Evolutionary conservation across 2,113 vertebrate species (phyloP).

Genomic region (Hippocampus guttulatus): DNA sequence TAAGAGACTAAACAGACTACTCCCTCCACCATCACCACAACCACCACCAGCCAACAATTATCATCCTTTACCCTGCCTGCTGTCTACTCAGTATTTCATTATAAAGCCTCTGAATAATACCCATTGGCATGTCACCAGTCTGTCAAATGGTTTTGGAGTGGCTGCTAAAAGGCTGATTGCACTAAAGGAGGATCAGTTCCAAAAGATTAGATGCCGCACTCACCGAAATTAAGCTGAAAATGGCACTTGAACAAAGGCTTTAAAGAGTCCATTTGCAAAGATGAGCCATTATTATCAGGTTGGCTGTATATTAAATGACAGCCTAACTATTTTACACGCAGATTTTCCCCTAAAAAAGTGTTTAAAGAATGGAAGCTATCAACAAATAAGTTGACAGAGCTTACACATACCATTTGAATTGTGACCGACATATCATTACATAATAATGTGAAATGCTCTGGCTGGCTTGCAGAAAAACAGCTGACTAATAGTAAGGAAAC

Average conservation of each 20-base stretch:
- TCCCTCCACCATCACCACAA: background rate
- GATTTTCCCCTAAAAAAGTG: background rate
- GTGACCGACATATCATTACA: background rate
- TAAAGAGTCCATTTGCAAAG: background rate
- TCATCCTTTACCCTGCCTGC: conserved; percentile 12
- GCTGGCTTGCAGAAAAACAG: background rate
- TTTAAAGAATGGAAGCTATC: background rate
- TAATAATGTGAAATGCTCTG: background rate
- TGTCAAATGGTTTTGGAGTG: conserved; percentile 51
- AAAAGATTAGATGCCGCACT: conserved; percentile 25
- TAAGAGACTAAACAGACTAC: conserved; percentile 26
- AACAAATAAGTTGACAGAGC: too few relatives aligned
- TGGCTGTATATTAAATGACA: background rate
- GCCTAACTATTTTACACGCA: background rate
- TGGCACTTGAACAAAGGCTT: conserved; percentile 7
- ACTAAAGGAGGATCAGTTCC: conserved; percentile 15
- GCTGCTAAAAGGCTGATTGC: conserved; percentile 40
- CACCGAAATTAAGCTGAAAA: conserved; percentile 20
- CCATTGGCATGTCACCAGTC: conserved; percentile 13
- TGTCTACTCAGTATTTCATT: conserved; percentile 53
- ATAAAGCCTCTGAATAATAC: conserved; percentile 35
- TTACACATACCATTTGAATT: background rate
- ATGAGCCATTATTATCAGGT: background rate
- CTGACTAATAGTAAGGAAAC: background rate
- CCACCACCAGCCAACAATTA: conserved; percentile 3